Percentiles rank a stretch among this genome's conserved stretches.
phyloP scores from a whole-genome alignment of 1,140 invertebrate species.

The Drosophila lacteicornis region DNA sequence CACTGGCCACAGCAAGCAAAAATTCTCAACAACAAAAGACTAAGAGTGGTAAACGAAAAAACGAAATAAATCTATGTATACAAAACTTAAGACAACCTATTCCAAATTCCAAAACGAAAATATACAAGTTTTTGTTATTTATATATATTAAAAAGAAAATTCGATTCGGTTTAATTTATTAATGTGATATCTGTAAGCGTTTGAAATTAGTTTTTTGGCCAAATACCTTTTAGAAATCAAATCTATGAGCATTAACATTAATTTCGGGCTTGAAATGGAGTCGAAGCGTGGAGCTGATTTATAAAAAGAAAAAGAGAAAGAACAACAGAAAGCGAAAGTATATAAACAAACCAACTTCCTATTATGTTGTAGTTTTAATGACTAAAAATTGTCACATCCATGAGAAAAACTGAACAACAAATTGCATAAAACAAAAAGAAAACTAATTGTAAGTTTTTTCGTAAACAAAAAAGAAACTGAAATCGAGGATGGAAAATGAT shows the following conservation, averaged over 20 bases:
- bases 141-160: constrained; percentile 43
- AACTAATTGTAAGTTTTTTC: constrained; percentile 48
- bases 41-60: constrained; percentile 60
- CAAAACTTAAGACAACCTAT: constrained; percentile 70
- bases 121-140: constrained; percentile 73
- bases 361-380: constrained; percentile 81
- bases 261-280: constrained; percentile 38
- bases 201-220: constrained; percentile 65
- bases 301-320: constrained; percentile 14
- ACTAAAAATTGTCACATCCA: constrained; percentile 50
- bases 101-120: constrained; percentile 52
- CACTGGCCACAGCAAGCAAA: constrained; percentile 44
- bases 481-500: constrained; percentile 37
- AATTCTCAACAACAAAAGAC: constrained; percentile 65
- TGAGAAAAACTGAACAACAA: constrained; percentile 50
- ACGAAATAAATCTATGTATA: constrained; percentile 64
- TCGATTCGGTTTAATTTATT: constrained; percentile 68
- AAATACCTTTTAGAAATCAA: constrained; percentile 60
- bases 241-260: constrained; percentile 38
- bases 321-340: constrained; percentile 32
- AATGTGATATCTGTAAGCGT: constrained; percentile 77
- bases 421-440: constrained; percentile 28
- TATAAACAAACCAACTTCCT: constrained; percentile 65
- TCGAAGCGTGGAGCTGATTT: constrained; percentile 31
- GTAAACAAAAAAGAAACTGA: constrained; percentile 49